phyloP scores from a whole-genome alignment of 1,140 invertebrate species.

The Papilio dardanus region DNA sequence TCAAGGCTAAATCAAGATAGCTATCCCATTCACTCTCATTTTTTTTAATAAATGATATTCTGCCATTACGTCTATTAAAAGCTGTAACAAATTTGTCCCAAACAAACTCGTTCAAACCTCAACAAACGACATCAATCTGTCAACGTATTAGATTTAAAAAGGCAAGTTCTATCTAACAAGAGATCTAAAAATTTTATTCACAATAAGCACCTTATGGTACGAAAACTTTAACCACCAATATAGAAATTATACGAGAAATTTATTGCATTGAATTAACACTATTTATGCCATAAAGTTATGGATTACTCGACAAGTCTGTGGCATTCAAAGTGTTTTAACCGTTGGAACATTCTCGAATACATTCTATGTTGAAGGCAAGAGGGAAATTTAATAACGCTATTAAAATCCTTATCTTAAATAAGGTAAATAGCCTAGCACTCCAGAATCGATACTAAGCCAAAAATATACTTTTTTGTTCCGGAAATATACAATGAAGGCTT shows the following conservation, averaged over 20 bases:
- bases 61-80: background rate
- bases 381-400: conserved; percentile 39
- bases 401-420: conserved; percentile 46
- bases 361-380: background rate
- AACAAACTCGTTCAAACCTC: conserved; percentile 33
- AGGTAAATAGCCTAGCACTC: conserved; percentile 46
- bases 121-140: conserved; percentile 16
- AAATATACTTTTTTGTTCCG: conserved; percentile 29
- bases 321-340: background rate
- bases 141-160: conserved; percentile 28
- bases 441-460: conserved; percentile 38
- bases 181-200: conserved; percentile 47
- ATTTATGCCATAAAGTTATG: background rate
- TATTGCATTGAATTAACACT: conserved; percentile 5
- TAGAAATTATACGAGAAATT: conserved; percentile 31
- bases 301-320: background rate
- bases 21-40: conserved; percentile 14
- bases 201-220: conserved; percentile 40
- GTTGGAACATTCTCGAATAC: conserved; percentile 3
- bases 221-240: conserved; percentile 18
- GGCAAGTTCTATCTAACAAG: conserved; percentile 50
- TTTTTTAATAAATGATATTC: background rate
- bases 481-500: conserved; percentile 24
- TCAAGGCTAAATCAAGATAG: background rate
- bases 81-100: conserved; percentile 31